Evolutionary conservation across 2,113 vertebrate species (phyloP).

Genomic region (Forbesichthys agassizii): DNA sequence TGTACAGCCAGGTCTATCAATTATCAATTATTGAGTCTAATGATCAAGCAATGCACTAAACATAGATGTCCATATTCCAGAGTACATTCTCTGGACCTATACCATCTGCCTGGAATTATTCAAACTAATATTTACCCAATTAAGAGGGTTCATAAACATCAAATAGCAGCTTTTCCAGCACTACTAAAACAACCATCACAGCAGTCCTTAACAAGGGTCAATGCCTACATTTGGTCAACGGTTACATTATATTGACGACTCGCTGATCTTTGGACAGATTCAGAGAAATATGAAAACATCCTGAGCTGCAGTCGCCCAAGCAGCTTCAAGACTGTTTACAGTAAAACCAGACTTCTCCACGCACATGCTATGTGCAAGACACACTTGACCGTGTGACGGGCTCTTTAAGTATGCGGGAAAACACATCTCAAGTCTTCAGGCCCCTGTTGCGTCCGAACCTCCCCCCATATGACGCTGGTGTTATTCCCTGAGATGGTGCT

Average conservation of each 20-base stretch:
- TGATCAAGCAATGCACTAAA: not conserved
- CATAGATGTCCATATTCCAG: slow-evolving; percentile 50
- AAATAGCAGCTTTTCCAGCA: slow-evolving; percentile 50
- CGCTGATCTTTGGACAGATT: slow-evolving; percentile 10
- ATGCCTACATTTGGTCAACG: slow-evolving; percentile 26
- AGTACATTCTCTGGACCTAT: slow-evolving; percentile 67
- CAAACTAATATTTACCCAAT: slow-evolving; percentile 84
- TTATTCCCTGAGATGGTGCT: slow-evolving; percentile 56
- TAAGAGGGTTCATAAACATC: slow-evolving; percentile 81
- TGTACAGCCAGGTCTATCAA: too few species aligned
- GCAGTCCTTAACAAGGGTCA: slow-evolving; percentile 27
- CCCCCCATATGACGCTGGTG: slow-evolving; percentile 39
- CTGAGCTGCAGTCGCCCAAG: slow-evolving; percentile 20
- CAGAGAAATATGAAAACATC: slow-evolving; percentile 25
- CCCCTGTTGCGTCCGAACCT: slow-evolving; percentile 33
- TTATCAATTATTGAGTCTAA: too few species aligned
- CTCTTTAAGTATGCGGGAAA: slow-evolving; percentile 34
- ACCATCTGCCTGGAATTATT: slow-evolving; percentile 82
- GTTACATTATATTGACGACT: slow-evolving; percentile 19
- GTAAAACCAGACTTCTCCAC: slow-evolving; percentile 37
- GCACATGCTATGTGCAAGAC: slow-evolving; percentile 8
- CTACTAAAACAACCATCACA: slow-evolving; percentile 20
- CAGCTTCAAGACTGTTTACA: slow-evolving; percentile 56
- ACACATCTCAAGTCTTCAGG: slow-evolving; percentile 40
- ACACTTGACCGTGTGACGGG: slow-evolving; percentile 44